Conservation (phyloP, 2,113 vertebrate genomes). For the Spilogale gracilis region DNA sequence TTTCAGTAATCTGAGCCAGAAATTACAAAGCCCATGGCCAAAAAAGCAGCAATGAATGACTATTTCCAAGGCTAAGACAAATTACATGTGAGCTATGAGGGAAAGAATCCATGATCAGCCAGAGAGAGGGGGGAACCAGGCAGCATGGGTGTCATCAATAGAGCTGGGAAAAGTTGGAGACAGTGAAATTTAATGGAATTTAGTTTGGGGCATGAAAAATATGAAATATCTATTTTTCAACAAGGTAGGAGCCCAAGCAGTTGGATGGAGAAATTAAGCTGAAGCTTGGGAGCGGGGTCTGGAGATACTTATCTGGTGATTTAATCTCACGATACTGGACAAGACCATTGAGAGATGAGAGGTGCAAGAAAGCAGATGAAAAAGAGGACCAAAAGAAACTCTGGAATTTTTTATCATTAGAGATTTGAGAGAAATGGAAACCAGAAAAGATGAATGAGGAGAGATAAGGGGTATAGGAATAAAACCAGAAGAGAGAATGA, state of each 20-base stretch:
- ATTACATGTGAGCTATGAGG: neutral
- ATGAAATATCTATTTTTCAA: neutral
- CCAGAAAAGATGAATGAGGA: neutral
- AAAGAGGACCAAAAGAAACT: neutral
- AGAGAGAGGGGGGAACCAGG: neutral
- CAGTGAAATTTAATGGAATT: neutral
- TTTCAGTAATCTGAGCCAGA: neutral
- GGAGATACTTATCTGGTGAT: neutral
- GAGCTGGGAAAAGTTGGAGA: neutral
- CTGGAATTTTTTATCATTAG: neutral
- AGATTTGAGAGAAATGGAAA: neutral
- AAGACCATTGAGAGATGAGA: neutral
- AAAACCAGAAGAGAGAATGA: neutral
- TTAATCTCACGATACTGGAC: neutral
- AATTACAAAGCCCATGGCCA: neutral
- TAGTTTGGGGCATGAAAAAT: neutral
- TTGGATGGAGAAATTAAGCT: neutral
- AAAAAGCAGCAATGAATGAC: neutral
- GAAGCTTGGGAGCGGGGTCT: neutral
- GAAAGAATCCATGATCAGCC: neutral
- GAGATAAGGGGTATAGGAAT: neutral
- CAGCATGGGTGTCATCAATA: neutral
- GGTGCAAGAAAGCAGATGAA: neutral
- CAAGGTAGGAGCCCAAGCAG: neutral
- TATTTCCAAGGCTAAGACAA: neutral